phyloP scores from a whole-genome alignment of 1,140 invertebrate genomes.

The Brachionus angularis region DNA sequence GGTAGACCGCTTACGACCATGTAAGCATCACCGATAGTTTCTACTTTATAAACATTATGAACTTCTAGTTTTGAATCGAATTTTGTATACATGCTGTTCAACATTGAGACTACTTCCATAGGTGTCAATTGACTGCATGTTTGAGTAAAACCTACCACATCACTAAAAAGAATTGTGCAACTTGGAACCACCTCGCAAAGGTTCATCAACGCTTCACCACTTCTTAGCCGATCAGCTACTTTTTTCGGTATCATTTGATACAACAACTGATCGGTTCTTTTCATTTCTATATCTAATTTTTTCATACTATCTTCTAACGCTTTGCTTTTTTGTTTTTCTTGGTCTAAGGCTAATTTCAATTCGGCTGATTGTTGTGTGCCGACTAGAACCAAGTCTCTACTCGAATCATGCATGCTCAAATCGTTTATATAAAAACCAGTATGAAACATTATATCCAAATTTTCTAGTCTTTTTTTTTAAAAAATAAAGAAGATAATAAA shows the following conservation, averaged over 20 bases:
- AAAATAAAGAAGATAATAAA: not conserved
- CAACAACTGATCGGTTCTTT: conserved; percentile 83
- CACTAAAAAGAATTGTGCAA: conserved; percentile 90
- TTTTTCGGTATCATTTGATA: conserved; percentile 97
- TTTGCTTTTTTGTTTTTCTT: conserved; percentile 89
- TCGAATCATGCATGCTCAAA: conserved; percentile 94
- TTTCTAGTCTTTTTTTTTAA: conserved; percentile 68
- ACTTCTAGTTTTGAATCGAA: conserved; percentile 74
- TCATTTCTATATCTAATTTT: conserved; percentile 90
- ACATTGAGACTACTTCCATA: conserved; percentile 91
- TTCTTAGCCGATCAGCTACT: conserved; percentile 81
- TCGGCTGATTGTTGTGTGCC: conserved; percentile 95
- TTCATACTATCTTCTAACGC: conserved; percentile 92
- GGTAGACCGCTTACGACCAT: conserved; percentile 68
- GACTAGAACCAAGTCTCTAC: conserved; percentile 89
- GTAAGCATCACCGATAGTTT: conserved; percentile 92
- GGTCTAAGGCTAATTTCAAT: conserved; percentile 85
- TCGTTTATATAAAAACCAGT: conserved; percentile 92
- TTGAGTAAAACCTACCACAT: conserved; percentile 92
- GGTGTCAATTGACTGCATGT: conserved; percentile 89
- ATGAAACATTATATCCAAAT: conserved; percentile 78
- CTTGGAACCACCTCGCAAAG: conserved; percentile 94
- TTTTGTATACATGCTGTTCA: conserved; percentile 67
- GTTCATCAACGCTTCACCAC: conserved; percentile 83
- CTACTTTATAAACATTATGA: conserved; percentile 91